phyloP scores from a whole-genome alignment of 2,888 invertebrate genomes.

The Parnassius orleans region DNA sequence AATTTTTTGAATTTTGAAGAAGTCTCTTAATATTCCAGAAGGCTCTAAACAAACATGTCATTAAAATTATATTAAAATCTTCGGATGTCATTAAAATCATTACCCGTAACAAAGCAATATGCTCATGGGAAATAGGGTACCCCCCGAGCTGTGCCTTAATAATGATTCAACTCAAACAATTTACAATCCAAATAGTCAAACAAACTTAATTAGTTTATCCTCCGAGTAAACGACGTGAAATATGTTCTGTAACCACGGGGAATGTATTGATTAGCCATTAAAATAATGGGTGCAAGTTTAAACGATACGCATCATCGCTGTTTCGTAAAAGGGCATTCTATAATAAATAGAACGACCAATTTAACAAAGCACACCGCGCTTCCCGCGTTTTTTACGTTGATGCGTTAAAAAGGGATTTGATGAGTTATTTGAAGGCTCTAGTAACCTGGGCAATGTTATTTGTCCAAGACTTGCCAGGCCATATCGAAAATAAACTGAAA shows the following conservation, averaged over 20 bases:
- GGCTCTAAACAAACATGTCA: slow-evolving; percentile 5
- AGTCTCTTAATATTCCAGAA: too few relatives aligned
- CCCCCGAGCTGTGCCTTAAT: slow-evolving; percentile 63
- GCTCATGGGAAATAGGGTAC: slow-evolving; percentile 47
- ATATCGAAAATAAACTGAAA: slow-evolving; percentile 65
- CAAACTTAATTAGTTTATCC: slow-evolving; percentile 71
- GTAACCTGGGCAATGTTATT: slow-evolving; percentile 49
- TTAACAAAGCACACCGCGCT: slow-evolving; percentile 28
- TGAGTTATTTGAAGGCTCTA: slow-evolving; percentile 36
- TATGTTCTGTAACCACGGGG: slow-evolving; percentile 63
- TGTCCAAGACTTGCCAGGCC: slow-evolving; percentile 49
- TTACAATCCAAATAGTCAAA: slow-evolving; percentile 72
- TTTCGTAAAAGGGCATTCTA: slow-evolving; percentile 55
- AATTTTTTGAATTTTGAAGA: background rate
- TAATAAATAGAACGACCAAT: slow-evolving; percentile 33
- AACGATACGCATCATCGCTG: slow-evolving; percentile 57
- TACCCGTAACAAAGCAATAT: slow-evolving; percentile 38
- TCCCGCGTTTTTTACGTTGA: slow-evolving; percentile 29
- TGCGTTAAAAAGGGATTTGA: slow-evolving; percentile 28
- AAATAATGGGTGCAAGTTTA: slow-evolving; percentile 66
- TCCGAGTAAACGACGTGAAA: slow-evolving; percentile 52
- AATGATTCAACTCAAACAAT: slow-evolving; percentile 69
- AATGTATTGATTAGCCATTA: slow-evolving; percentile 73
- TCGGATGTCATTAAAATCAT: slow-evolving; percentile 32
- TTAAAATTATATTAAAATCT: slow-evolving; percentile 20